Evolutionary conservation across 1,140 invertebrate species (phyloP).

Genomic region (Diorhabda carinulata): DNA sequence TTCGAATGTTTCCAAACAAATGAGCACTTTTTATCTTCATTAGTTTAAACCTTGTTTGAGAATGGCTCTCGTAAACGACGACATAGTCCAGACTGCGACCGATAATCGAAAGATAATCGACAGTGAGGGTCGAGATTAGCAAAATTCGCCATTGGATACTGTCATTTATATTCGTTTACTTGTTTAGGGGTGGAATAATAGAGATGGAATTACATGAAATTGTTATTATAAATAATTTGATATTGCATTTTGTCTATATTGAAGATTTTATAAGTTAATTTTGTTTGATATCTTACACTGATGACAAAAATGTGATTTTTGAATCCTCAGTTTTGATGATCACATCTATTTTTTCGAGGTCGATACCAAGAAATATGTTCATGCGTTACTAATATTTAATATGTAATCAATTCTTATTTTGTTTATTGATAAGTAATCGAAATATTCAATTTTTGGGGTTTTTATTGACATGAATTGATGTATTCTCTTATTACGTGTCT

Average conservation of each 20-base stretch:
- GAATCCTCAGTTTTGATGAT: neutral
- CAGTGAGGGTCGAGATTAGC: conserved; percentile 29
- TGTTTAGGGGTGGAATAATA: conserved; percentile 10
- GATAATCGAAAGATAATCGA: conserved; percentile 33
- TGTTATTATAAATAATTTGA: neutral
- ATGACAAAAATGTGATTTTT: neutral
- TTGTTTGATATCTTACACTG: neutral
- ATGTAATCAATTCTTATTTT: too few relatives aligned
- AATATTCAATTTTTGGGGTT: too few relatives aligned
- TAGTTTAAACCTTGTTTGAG: conserved; percentile 3
- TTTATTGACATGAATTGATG: too few relatives aligned
- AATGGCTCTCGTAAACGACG: conserved; percentile 18
- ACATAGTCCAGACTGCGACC: conserved; percentile 22
- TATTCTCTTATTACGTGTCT: too few relatives aligned
- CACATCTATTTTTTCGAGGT: too few relatives aligned
- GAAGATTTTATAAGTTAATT: neutral
- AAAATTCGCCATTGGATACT: conserved; percentile 39
- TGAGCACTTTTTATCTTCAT: conserved; percentile 11
- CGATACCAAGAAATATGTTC: too few relatives aligned
- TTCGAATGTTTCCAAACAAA: neutral
- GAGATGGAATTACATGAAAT: neutral
- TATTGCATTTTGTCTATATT: neutral
- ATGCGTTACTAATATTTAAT: too few relatives aligned
- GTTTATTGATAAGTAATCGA: too few relatives aligned
- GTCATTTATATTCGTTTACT: conserved; percentile 42